These are phyloP conservation scores for Phalacrocorax carbo DNA, from an alignment of 2,113 vertebrate genomes.

Conservation along the genomic window DNA sequence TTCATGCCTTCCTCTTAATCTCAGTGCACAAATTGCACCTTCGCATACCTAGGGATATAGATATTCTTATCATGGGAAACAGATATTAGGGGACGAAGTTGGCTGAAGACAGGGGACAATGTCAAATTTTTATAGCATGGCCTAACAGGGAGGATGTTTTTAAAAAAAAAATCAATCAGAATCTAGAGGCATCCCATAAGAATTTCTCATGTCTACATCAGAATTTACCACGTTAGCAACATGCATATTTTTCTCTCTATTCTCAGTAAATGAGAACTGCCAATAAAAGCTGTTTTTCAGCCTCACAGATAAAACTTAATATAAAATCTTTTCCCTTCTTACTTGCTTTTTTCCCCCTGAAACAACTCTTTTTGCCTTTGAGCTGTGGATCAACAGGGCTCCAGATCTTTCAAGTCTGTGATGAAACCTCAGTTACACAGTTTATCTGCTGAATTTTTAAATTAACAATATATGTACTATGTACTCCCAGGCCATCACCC, in stretches of 20 bases:
- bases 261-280: background rate
- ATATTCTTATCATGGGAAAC: background rate
- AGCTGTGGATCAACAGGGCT: background rate
- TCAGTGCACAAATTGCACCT: background rate
- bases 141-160: background rate
- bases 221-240: conserved; percentile 4
- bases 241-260: background rate
- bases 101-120: background rate
- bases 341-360: background rate
- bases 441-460: background rate
- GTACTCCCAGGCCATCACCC: background rate
- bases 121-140: background rate
- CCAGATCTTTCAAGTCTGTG: background rate
- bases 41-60: background rate
- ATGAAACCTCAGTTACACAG: background rate
- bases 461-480: background rate
- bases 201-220: background rate
- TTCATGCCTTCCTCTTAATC: background rate
- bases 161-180: background rate
- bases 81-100: background rate
- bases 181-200: background rate
- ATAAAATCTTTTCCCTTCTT: background rate
- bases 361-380: background rate
- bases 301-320: background rate
- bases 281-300: conserved; percentile 14